A percentile compares a stretch with the other conserved stretches of the same genome.
These are phyloP conservation scores for Pollachius pollachius DNA, from an alignment of 2,113 vertebrate genomes.

Conservation along the genomic window DNA sequence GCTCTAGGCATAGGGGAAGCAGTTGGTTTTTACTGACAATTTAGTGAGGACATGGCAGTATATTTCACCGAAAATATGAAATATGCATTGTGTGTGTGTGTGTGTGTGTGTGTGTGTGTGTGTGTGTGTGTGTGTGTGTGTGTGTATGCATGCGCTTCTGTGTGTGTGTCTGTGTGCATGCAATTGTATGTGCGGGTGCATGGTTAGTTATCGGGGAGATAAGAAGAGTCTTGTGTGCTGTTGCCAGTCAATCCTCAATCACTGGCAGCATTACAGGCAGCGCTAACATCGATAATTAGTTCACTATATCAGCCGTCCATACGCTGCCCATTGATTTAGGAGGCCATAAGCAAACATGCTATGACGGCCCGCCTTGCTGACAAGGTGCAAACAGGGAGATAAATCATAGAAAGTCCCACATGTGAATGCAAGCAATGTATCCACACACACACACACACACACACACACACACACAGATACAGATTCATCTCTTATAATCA, in stretches of 20 bases:
- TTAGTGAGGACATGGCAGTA: no score
- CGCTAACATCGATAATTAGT: conserved; percentile 73
- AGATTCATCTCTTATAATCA: background rate
- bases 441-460: conserved; percentile 2
- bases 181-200: background rate
- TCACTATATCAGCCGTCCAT: conserved; percentile 63
- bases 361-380: conserved; percentile 47
- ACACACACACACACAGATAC: background rate
- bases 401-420: conserved; percentile 42
- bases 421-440: conserved; percentile 11
- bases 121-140: background rate
- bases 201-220: background rate
- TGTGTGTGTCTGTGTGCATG: background rate
- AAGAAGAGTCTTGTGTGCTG: conserved; percentile 35
- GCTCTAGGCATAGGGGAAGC: no score
- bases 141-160: background rate
- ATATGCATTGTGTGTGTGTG: background rate
- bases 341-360: conserved; percentile 55
- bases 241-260: conserved; percentile 39
- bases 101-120: background rate
- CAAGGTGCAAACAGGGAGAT: conserved; percentile 47
- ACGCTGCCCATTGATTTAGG: conserved; percentile 65
- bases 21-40: no score
- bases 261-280: conserved; percentile 66
- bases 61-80: no score